Percentiles rank a stretch among this genome's conserved stretches.
These are phyloP conservation scores for Cyanoramphus novaezelandiae DNA, from an alignment of 2,113 vertebrate species.

Conservation along the genomic window DNA sequence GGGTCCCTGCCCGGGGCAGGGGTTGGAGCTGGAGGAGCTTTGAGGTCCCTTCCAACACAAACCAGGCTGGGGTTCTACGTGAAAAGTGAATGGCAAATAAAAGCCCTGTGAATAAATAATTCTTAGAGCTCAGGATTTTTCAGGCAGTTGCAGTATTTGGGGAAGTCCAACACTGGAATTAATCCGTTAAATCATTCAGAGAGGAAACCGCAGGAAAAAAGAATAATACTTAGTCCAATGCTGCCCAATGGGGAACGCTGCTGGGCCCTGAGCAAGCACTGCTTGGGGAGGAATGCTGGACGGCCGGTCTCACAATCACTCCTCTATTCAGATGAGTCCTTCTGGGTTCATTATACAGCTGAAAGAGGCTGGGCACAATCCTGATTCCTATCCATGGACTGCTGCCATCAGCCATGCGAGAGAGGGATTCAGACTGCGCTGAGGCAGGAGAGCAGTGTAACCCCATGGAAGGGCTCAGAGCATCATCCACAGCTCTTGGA, in stretches of 20 bases:
- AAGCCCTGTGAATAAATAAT: neutral
- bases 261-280: neutral
- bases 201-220: neutral
- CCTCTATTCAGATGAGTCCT: constrained; percentile 25
- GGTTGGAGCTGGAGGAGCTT: neutral
- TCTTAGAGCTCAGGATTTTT: neutral
- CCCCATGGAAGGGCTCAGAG: neutral
- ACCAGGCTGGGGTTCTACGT: neutral
- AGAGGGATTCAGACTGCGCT: neutral
- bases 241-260: neutral
- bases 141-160: neutral
- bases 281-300: neutral
- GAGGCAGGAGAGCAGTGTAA: neutral
- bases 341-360: constrained; percentile 39
- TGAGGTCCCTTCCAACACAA: neutral
- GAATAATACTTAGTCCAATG: neutral
- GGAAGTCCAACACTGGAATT: neutral
- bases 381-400: neutral
- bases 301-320: neutral
- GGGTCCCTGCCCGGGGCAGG: neutral
- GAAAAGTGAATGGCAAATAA: neutral
- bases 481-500: neutral
- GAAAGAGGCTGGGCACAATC: neutral
- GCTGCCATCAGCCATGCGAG: neutral
- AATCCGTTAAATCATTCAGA: neutral